Base-by-base conservation (phyloP, 2,113 vertebrate genomes). In the Syngnathus floridae region DNA sequence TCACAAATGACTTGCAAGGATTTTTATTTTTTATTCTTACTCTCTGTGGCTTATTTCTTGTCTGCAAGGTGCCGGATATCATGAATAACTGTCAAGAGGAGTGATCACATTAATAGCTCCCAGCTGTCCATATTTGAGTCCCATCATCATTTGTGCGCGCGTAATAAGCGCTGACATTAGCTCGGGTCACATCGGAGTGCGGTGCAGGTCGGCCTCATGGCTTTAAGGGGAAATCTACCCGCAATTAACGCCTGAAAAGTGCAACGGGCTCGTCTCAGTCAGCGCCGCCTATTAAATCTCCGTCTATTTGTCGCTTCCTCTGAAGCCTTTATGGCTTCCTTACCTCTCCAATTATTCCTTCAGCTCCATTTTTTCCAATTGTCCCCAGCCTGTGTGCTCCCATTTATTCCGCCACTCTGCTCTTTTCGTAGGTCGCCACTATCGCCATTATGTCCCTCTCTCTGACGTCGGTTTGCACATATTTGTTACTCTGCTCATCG, bases 231-330 rank as follows among this genome's bases (percentile, higher is more conserved):
- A 57, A 35, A 69, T 26, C 21, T 52, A 51, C 51, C 48, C 40
- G 37, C 49, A 57, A 52, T 54, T 70, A 63, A 72, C 62, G 67
- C 49, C 59, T 41, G 55, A 51, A 67, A 71, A 66, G 52, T 58
- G 63, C 70, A 64, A 73, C 66, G 45, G 59, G n/a, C 59, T 5
- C 1, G 10, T 62, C 61, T 73, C 54, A 63, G 16, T 59, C 59
- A 22, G 48, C 37, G 35, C 22, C 14, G 17, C 55, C 51, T 59
- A 71, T 80, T 84, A 67, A 56, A 86, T 80, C 69, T 66, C 11
- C 14, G 36, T 71, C 59, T 65, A 46, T 76, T 67, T 74, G 26
- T 74, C 22, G 2, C 19, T 55, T 69, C 69, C 65, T 69, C 64
- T 66, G 45, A 72, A 60, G 70, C 26, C 12, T 19, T 43, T 49